phyloP scores from a whole-genome alignment of 1,140 invertebrate species.

The Philopotamus ludificatus region DNA sequence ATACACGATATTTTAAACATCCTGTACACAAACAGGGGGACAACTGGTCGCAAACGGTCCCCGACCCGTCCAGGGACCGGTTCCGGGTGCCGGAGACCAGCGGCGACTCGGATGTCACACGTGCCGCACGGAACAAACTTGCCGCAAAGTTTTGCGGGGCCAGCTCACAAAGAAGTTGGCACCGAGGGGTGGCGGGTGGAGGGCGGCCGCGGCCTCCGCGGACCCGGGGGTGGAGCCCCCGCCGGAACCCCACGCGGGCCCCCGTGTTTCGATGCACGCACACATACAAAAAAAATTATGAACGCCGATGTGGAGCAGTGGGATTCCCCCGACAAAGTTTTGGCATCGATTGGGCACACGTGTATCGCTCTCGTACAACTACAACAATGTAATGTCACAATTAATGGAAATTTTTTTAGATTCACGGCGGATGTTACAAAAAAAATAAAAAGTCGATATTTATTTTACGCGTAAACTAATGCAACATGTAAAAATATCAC shows the following conservation, averaged over 20 bases:
- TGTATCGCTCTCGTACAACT: too few species aligned
- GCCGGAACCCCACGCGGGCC: slow-evolving; percentile 43
- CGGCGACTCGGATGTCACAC: slow-evolving; percentile 52
- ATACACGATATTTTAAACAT: slow-evolving; percentile 19
- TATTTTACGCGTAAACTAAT: too few species aligned
- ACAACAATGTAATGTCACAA: too few species aligned
- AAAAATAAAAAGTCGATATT: too few species aligned
- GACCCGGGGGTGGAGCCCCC: neutral
- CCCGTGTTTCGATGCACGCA: slow-evolving; percentile 37
- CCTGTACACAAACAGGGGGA: too few species aligned
- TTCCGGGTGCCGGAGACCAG: slow-evolving; percentile 32
- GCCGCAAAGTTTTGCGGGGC: slow-evolving; percentile 54
- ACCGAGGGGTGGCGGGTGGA: slow-evolving; percentile 10
- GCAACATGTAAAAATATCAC: too few species aligned
- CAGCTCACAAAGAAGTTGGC: slow-evolving; percentile 56
- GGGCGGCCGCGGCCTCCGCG: slow-evolving; percentile 38
- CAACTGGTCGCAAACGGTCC: slow-evolving; percentile 13
- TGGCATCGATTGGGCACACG: too few species aligned
- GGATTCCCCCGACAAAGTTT: neutral
- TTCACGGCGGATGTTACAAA: too few species aligned
- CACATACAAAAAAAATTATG: neutral
- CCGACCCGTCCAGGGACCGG: slow-evolving; percentile 34
- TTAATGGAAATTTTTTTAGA: too few species aligned
- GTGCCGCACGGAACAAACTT: slow-evolving; percentile 52
- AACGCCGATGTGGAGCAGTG: neutral